Conservation (phyloP, 92 coral and sea anemone species). For the Epizoanthus illoricatus region DNA sequence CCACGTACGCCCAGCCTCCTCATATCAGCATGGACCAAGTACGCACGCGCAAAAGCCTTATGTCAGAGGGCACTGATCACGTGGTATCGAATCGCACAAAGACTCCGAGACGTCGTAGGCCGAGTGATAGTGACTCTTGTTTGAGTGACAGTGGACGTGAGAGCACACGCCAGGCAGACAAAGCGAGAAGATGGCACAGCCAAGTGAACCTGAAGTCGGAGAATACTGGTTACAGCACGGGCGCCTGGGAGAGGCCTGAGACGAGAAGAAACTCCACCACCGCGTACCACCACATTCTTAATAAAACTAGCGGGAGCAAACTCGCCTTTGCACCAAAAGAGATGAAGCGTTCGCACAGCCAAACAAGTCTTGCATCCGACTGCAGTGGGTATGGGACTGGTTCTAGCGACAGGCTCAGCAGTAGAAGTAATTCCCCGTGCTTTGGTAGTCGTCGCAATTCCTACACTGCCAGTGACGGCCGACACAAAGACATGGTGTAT, state of each 20-base stretch:
- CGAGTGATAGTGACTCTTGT: not conserved
- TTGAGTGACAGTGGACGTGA: not conserved
- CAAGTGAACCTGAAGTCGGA: conserved; percentile 47
- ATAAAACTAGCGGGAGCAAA: not conserved
- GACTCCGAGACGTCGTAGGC: not conserved
- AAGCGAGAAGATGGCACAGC: conserved; percentile 49
- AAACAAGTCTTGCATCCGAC: conserved; percentile 48
- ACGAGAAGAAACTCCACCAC: not conserved
- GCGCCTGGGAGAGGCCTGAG: conserved; percentile 1
- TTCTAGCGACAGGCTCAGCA: conserved; percentile 26
- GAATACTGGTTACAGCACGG: conserved; percentile 25
- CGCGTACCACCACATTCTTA: not conserved
- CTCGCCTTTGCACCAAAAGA: not conserved
- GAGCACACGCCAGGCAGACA: not conserved
- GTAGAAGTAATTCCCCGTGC: conserved; percentile 22
- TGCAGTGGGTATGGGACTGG: conserved; percentile 48
- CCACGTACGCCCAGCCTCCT: conserved; percentile 2
- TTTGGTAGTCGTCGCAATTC: conserved; percentile 23
- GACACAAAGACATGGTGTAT: conserved; percentile 19
- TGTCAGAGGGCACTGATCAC: not conserved
- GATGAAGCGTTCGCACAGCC: conserved; percentile 28
- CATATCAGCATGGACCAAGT: not conserved
- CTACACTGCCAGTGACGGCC: conserved; percentile 7
- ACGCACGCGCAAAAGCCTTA: not conserved
- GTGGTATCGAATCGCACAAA: not conserved